These are phyloP conservation scores for Wiebesia pumilae DNA, from an alignment of 1,140 invertebrate genomes.

Conservation along the genomic window DNA sequence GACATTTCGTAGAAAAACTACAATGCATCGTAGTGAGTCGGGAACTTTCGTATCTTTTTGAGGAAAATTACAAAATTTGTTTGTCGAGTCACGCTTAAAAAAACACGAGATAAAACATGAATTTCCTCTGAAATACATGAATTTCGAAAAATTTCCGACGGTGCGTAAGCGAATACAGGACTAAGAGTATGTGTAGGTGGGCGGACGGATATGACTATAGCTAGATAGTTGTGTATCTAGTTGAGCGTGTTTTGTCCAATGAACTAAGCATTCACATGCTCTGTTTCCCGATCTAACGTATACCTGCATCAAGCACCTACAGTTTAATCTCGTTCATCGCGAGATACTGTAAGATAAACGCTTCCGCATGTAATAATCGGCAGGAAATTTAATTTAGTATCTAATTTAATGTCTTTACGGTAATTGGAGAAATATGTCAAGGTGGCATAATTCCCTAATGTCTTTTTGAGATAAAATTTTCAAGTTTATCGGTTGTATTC, in stretches of 20 bases:
- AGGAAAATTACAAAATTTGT: not conserved
- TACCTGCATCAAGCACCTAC: not conserved
- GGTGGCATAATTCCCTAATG: no score
- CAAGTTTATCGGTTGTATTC: no score
- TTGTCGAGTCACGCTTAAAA: not conserved
- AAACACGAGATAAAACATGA: no score
- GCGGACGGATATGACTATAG: not conserved
- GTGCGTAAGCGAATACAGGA: no score
- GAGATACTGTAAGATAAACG: no score
- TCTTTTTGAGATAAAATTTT: no score
- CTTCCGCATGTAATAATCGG: no score
- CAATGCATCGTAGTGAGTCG: not conserved
- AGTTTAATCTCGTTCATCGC: not conserved
- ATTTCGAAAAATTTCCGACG: not conserved
- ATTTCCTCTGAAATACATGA: no score
- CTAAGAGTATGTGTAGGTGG: not conserved
- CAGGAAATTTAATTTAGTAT: no score
- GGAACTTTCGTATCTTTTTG: not conserved
- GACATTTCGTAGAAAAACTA: not conserved
- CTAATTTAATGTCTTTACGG: no score
- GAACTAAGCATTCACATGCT: not conserved
- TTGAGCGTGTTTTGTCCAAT: not conserved
- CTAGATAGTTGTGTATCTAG: not conserved
- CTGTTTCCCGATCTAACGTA: not conserved
- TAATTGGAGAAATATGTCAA: no score